Evolutionary conservation across 2,888 invertebrate genomes (phyloP), one percentile per base, ranked within the genome.

Genomic region (Neoitamus cyanurus): DNA sequence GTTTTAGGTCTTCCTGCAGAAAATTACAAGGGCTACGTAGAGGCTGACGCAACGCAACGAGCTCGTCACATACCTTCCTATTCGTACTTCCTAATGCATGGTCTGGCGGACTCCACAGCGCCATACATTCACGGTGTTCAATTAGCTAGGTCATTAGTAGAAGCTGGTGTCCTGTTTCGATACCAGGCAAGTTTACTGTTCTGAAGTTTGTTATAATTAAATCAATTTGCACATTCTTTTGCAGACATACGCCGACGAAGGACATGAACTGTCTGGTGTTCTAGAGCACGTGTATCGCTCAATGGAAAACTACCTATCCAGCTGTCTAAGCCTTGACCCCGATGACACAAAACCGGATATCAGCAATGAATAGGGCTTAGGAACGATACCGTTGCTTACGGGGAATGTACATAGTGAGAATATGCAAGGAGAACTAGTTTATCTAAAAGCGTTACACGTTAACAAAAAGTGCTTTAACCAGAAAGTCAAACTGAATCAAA

Each of bases 51-150:
- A 87, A 96, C 97, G 78, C 95, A 96, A 90, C 94, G 97, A 87
- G 97, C 97, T 83, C 94, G 95, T 88, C 95, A 97, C 91, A 97
- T 98, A 89, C 97, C 97, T 86, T 94, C 95, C 88, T 95, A 97
- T 89, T 95, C 97, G 88, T 94, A 97, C 89, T 96, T 97, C 92
- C 93, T 99, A 88, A 93, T 98, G 89, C 98, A 99, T 91, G 98
- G 98, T 88, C 93, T 98, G 91, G 97, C 97, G 69, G 98, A 98
- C 92, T 94, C 96, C 89, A 94, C 97, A 89, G 97, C 98, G 88
- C 98, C 98, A 88, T 98, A 97, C 93, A 96, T 97, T 89, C 98
- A 99, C 92, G 96, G 97, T 87, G 94, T 98, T 88, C 95, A 97
- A 90, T 93, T 98, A 86, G 97, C 98, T 84, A 94, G 97, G 89